phyloP scores from a whole-genome alignment of 2,888 invertebrate species.

The Gastracanthus pulcherrimus region DNA sequence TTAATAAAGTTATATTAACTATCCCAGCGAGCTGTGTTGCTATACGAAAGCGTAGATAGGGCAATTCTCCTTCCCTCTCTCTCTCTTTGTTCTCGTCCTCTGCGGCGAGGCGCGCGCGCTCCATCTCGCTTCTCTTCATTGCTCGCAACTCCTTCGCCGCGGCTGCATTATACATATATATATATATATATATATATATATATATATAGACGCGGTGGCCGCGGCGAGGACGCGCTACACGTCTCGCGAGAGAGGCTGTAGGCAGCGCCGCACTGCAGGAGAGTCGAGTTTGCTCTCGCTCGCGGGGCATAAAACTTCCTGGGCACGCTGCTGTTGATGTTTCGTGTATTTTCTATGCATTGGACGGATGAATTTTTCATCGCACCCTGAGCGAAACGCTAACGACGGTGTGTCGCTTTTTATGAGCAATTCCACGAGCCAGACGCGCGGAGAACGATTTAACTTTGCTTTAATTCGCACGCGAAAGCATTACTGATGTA shows the following conservation, averaged over 20 bases:
- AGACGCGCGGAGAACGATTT: background rate
- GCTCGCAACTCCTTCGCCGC: too few relatives aligned
- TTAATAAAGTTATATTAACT: background rate
- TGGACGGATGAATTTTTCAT: constrained; percentile 54
- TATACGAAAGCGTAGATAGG: background rate
- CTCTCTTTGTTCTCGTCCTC: background rate
- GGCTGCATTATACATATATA: too few relatives aligned
- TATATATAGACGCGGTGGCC: too few relatives aligned
- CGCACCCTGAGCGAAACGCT: constrained; percentile 29
- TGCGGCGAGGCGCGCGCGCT: background rate
- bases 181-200: too few relatives aligned
- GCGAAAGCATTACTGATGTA: constrained; percentile 8
- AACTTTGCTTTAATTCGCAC: constrained; percentile 34
- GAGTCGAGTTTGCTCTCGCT: constrained; percentile 5
- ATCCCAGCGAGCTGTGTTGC: background rate
- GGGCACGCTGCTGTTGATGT: constrained; percentile 23
- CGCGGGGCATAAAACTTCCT: constrained; percentile 23
- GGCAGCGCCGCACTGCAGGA: too few relatives aligned
- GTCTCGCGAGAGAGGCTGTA: too few relatives aligned
- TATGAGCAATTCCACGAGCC: constrained; percentile 32
- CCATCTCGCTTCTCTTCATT: background rate
- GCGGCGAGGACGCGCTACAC: too few relatives aligned
- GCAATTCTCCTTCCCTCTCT: background rate
- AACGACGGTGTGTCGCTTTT: constrained; percentile 39
- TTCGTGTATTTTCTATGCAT: constrained; percentile 53